Base-by-base conservation (phyloP, 2,888 invertebrate species). In the Drosophila tripunctata region DNA sequence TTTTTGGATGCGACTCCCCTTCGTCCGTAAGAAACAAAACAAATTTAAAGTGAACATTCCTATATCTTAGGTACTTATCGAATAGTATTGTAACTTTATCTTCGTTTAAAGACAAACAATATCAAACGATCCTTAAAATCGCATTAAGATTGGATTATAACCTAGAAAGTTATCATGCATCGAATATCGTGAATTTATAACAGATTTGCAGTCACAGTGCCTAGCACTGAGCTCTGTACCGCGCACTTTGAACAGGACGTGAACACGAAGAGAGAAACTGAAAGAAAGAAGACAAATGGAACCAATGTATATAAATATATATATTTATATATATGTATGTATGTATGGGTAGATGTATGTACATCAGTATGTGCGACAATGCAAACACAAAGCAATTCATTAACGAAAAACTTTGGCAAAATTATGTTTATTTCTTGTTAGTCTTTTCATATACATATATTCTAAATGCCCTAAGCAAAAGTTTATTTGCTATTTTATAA, bases 391-490 rank as follows among this genome's bases (percentile, higher is more conserved):
- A 58, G 51, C 71, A 55, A 71, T 71, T 71, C 62, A 71, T 71
- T 65, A 70, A 80, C 67, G 67, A 67, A 76, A 78, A 77, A 70
- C 81, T 66, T 71, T 61, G 50, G 38, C 43, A 65, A 66, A 71
- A 77, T 76, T 77, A 70, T 78, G 78, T 70, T 80, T 80, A 65
- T 74, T 70, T 43, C 47, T 47, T 67, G 69, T 63, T 79, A 71
- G 56, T 57, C 60, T 72, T 72, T 65, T 33, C 47, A 52, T 21
- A 52, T 47, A 14, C 24, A 5, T 36, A 4, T 27, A 14, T 27
- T 35, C 19, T 10, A 7, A n/a, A 44, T 54, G 33, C 43, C 17
- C 43, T 61, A 6, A 24, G 12, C 5, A 7, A 14, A 19, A 31
- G 35, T 21, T 5, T 5, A 31, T 30, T 10, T 3, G 12, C 2